Base-by-base conservation (phyloP, 2,797 vertebrate genomes). In the Anabas testudineus region DNA sequence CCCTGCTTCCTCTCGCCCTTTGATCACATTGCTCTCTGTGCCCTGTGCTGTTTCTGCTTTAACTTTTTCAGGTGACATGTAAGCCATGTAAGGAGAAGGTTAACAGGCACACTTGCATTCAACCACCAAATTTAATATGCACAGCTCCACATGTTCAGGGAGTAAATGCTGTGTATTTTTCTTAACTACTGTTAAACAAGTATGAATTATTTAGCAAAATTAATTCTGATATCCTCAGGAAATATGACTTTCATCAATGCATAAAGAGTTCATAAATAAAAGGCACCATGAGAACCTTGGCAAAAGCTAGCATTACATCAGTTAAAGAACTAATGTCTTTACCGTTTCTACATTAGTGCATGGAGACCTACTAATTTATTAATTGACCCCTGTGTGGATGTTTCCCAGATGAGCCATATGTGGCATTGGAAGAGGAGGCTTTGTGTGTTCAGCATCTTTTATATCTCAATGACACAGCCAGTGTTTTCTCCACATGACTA, bases 171-270 rank as follows among this genome's bases (percentile, higher is more conserved):
- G 56, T 86, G 30, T 73, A 28, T 85, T 54, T 89, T 79, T 61
- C 37, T 67, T 36, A 82, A 67, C 41, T 12, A 55, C 7, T 7
- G 53, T 84, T 82, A 83, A 84, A 71, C 62, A 39, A 70, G 18
- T n/a, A 85, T 83, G 59, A 83, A 86, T 85, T 80, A 90, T 85
- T 78, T 64, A 88, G 4, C 12, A 52, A 28, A 65, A 49, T 41
- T 0, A 55, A 75, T 83, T 47, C 80, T 58, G 34, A 79, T 85
- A 57, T 26, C 78, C 67, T 68, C 49, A 19, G 77, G 81, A 80
- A 71, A 76, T 61, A 13, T 48, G 10, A 68, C 28, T 75, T 80
- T 75, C 7, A 76, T 82, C 10, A 71, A 42, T 69, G 55, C 5
- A 78, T 42, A 34, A 21, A 81, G 21, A 10, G 13, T 57, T 56